These are phyloP conservation scores for Chrysemys picta DNA, from an alignment of 2,113 vertebrate genomes.

Conservation along the genomic window DNA sequence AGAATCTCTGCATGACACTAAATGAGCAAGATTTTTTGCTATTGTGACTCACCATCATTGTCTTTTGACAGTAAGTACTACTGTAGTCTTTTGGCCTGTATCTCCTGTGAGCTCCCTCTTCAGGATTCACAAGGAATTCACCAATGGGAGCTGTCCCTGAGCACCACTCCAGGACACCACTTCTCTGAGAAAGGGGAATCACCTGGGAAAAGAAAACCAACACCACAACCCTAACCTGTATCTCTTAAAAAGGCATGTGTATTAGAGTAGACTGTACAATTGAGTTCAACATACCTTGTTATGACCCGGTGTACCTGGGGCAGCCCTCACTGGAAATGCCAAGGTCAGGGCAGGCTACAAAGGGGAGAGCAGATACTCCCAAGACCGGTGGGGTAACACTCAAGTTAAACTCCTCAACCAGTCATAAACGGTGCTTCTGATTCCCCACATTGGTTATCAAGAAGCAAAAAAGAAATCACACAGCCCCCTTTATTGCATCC, in stretches of 20 bases:
- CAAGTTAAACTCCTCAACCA: too few relatives aligned
- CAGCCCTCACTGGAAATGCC: too few relatives aligned
- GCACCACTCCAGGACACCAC: conserved; percentile 97
- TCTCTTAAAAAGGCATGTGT: neutral
- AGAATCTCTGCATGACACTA: neutral
- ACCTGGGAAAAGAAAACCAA: conserved; percentile 79
- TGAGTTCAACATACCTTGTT: neutral
- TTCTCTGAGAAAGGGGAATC: conserved; percentile 95
- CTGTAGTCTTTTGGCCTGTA: conserved; percentile 89
- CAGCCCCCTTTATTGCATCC: too few relatives aligned
- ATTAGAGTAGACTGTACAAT: neutral
- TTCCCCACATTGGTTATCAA: too few relatives aligned
- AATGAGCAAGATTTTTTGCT: neutral
- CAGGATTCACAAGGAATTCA: conserved; percentile 88
- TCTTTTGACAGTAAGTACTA: conserved; percentile 81
- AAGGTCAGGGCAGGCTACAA: too few relatives aligned
- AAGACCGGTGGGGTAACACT: too few relatives aligned
- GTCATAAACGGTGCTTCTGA: too few relatives aligned
- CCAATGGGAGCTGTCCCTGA: conserved; percentile 93
- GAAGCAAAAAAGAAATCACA: too few relatives aligned
- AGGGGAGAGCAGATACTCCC: too few relatives aligned
- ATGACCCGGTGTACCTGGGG: too few relatives aligned
- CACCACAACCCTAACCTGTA: neutral
- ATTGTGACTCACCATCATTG: conserved; percentile 86
- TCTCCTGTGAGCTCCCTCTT: conserved; percentile 90